Conservation (phyloP, 2,888 invertebrate genomes). For the Drosophila tripunctata region DNA sequence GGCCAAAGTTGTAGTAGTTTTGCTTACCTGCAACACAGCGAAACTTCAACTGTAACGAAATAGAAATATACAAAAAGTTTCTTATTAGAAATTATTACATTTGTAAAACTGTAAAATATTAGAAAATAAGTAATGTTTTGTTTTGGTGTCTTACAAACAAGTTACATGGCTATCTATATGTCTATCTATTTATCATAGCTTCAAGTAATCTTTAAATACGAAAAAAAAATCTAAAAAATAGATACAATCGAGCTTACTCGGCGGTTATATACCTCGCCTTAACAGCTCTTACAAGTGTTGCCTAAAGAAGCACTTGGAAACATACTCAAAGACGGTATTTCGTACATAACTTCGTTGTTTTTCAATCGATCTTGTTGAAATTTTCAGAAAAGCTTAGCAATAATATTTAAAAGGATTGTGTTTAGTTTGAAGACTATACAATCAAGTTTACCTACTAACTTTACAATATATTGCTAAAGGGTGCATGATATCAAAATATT, state of each 20-base stretch:
- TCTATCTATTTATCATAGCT: slow-evolving; percentile 23
- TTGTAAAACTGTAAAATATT: neutral
- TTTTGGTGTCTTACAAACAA: slow-evolving; percentile 1
- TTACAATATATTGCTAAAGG: too few relatives aligned
- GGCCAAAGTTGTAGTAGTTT: slow-evolving; percentile 47
- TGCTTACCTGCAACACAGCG: slow-evolving; percentile 31
- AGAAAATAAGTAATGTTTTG: neutral
- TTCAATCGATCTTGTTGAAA: too few relatives aligned
- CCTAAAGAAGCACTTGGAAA: too few relatives aligned
- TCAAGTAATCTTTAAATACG: slow-evolving; percentile 39
- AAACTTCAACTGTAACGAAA: slow-evolving; percentile 34
- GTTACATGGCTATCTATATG: slow-evolving; percentile 3
- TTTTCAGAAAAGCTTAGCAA: too few relatives aligned
- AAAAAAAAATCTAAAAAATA: slow-evolving; percentile 1
- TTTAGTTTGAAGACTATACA: too few relatives aligned
- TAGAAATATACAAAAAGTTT: slow-evolving; percentile 16
- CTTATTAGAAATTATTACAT: slow-evolving; percentile 29
- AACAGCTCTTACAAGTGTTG: too few relatives aligned
- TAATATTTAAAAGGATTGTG: too few relatives aligned
- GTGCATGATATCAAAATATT: too few relatives aligned
- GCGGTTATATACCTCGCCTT: too few relatives aligned
- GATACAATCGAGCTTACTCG: slow-evolving; percentile 4
- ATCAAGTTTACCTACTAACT: too few relatives aligned
- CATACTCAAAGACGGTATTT: too few relatives aligned
- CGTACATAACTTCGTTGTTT: too few relatives aligned